Percentiles rank a stretch among this genome's conserved stretches.
These are phyloP conservation scores for Burhinus bistriatus DNA, from an alignment of 2,113 vertebrate genomes.

Conservation along the genomic window DNA sequence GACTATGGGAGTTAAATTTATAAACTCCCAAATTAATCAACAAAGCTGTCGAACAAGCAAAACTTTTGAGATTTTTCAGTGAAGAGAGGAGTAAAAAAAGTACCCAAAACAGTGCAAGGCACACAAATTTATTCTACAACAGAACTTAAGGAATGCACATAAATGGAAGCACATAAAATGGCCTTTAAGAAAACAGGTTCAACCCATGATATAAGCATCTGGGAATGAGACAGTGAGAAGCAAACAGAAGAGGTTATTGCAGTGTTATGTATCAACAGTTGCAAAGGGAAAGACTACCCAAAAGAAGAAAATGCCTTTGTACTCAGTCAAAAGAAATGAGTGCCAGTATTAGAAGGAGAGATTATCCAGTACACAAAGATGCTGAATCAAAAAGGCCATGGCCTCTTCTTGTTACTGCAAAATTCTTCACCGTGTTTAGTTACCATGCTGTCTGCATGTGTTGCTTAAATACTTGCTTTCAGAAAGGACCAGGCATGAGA, in stretches of 20 bases:
- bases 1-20: not conserved
- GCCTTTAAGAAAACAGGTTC: not conserved
- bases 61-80: not conserved
- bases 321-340: not conserved
- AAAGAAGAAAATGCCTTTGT: not conserved
- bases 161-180: not conserved
- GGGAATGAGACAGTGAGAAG: not conserved
- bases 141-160: not conserved
- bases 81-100: not conserved
- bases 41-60: not conserved
- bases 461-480: not conserved
- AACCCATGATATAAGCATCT: not conserved
- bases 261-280: not conserved
- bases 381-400: not conserved
- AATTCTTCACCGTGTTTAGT: not conserved
- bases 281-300: not conserved
- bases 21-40: not conserved
- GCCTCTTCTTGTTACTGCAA: not conserved
- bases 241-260: not conserved
- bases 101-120: not conserved
- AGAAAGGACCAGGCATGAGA: not conserved
- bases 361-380: not conserved
- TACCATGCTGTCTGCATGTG: accelerated
- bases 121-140: not conserved
- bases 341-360: not conserved